phyloP scores from a whole-genome alignment of 2,888 invertebrate species.

The Trisateles emortualis region DNA sequence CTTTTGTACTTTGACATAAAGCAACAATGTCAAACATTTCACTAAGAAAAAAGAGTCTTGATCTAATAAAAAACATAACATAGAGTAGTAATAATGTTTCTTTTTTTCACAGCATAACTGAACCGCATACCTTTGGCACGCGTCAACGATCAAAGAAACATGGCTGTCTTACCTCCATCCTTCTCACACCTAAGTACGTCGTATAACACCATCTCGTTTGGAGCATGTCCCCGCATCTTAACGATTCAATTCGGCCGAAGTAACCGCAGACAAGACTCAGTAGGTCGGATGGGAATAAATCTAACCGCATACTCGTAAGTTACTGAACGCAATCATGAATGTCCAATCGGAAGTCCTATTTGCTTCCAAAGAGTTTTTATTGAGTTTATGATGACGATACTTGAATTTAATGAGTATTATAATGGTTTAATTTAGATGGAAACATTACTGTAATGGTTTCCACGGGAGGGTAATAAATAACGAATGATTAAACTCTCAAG shows the following conservation, averaged over 20 bases:
- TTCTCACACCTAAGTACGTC: slow-evolving; percentile 39
- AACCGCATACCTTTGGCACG: slow-evolving; percentile 54
- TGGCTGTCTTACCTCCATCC: slow-evolving; percentile 36
- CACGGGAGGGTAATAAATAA: slow-evolving; percentile 44
- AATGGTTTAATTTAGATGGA: slow-evolving; percentile 52
- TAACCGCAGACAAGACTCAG: slow-evolving; percentile 57
- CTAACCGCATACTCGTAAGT: slow-evolving; percentile 50
- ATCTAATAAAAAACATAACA: slow-evolving; percentile 17
- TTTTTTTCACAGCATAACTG: slow-evolving; percentile 54
- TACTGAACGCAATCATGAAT: slow-evolving; percentile 48
- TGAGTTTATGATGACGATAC: slow-evolving; percentile 48
- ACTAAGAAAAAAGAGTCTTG: slow-evolving; percentile 20
- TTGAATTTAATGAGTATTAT: slow-evolving; percentile 49
- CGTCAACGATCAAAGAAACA: slow-evolving; percentile 61
- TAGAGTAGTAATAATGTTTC: slow-evolving; percentile 39
- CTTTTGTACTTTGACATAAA: slow-evolving; percentile 1
- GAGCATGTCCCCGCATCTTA: slow-evolving; percentile 58
- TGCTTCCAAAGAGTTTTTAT: slow-evolving; percentile 41
- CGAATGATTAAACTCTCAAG: slow-evolving; percentile 48
- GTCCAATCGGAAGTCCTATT: slow-evolving; percentile 48
- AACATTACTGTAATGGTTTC: slow-evolving; percentile 47
- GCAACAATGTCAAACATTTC: slow-evolving; percentile 11
- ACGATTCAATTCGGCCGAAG: slow-evolving; percentile 62
- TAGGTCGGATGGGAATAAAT: slow-evolving; percentile 59
- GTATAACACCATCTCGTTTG: slow-evolving; percentile 49